Evolutionary conservation across 1,140 invertebrate genomes (phyloP), one percentile per base, ranked within the genome.

Genomic region (Aphaenogaster rudis): DNA sequence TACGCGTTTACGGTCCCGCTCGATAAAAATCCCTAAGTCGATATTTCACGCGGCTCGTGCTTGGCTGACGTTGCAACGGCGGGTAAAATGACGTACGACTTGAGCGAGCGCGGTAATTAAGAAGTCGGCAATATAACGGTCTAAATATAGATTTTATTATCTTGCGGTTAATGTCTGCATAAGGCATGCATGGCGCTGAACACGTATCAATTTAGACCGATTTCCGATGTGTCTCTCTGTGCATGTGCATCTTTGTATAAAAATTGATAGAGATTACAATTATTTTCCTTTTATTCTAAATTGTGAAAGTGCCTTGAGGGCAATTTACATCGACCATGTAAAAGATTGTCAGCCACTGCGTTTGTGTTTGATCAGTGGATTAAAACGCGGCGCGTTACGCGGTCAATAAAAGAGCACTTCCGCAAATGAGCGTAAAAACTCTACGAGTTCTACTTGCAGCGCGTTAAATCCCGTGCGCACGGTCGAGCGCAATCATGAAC

Each of bases 61-160:
- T 50, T 6, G 42, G 9, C 42, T 28, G n/a, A 6, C n/a, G 48
- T 52, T 48, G 66, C 52, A 45, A 63, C 48, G 21, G 4, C 28
- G 50, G 52, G 21, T 45, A 8, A 42, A 81, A 71, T 71, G 48
- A 81, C 42, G 77, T 63, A 78, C 21, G 42, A 78, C 64, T 52
- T n/a, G 66, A 82, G 39, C 50, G 52, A 61, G 13, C 80, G 28
- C 59, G 21, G 50, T 81, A 59, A 72, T 81, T 81, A 81, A 74
- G 69, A 84, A 33, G 13, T 48, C 33, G 80, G 54, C 33, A 36
- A 15, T 42, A 74, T 74, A 74, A 74, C 54, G 54, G 11, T 74
- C 80, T 82, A 74, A 74, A 74, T 84, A 63, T 84, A 84, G 42
- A 82, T 28, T 82, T 74, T 72, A 82, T 72, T 72, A 39, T 76